phyloP scores from a whole-genome alignment of 2,888 invertebrate genomes.

The Erannis defoliaria region DNA sequence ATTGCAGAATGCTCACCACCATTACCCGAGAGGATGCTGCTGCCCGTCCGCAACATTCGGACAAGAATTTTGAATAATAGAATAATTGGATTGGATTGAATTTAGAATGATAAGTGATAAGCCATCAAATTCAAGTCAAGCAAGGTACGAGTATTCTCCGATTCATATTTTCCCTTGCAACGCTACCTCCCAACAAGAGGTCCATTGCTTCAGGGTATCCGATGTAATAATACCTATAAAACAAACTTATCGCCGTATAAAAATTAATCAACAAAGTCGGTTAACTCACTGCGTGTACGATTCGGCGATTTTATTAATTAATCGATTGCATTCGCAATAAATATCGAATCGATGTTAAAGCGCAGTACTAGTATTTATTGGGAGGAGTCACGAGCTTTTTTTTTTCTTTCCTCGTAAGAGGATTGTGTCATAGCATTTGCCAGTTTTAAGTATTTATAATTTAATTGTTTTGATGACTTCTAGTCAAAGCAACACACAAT shows the following conservation, averaged over 20 bases:
- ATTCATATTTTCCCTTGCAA: not conserved
- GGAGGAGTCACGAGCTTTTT: conserved; percentile 26
- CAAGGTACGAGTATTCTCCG: not conserved
- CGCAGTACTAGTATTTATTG: conserved; percentile 34
- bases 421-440: too few relatives aligned
- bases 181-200: not conserved
- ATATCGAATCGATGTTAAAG: conserved; percentile 44
- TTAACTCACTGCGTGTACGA: conserved; percentile 45
- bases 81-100: too few relatives aligned
- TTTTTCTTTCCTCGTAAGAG: not conserved
- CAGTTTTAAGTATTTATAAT: too few relatives aligned
- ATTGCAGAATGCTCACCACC: too few relatives aligned
- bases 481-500: too few relatives aligned
- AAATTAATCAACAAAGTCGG: conserved; percentile 43
- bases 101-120: not conserved
- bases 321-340: conserved; percentile 45
- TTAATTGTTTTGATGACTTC: too few relatives aligned
- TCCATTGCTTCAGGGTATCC: conserved; percentile 13
- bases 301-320: conserved; percentile 50
- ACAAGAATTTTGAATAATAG: too few relatives aligned
- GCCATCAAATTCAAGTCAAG: not conserved
- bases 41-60: too few relatives aligned
- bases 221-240: conserved; percentile 36
- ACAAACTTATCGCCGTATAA: conserved; percentile 33
- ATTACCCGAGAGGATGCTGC: too few relatives aligned